A percentile compares a stretch with the other conserved stretches of the same genome.
Conservation (phyloP, 2,888 invertebrate genomes). For the Sarcophaga caerulescens region DNA sequence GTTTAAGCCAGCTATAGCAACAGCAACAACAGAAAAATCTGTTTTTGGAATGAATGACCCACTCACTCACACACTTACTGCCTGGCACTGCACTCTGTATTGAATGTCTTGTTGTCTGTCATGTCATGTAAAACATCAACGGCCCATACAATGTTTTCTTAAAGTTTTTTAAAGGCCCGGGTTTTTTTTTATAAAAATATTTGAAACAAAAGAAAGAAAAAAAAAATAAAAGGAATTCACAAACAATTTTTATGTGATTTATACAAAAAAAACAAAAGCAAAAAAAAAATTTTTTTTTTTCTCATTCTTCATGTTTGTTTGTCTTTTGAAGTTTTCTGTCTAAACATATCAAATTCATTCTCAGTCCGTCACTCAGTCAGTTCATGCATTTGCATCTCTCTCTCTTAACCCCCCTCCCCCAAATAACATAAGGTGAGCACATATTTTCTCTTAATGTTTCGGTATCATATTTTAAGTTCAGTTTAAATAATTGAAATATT, state of each 20-base stretch:
- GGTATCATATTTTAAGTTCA: slow-evolving; percentile 30
- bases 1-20: slow-evolving; percentile 25
- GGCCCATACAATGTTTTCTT: slow-evolving; percentile 30
- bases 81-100: not conserved
- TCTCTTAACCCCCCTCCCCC: not conserved
- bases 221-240: not conserved
- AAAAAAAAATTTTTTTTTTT: slow-evolving; percentile 6
- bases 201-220: not conserved
- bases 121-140: slow-evolving; percentile 60
- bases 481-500: not conserved
- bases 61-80: slow-evolving; percentile 20
- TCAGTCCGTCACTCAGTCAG: slow-evolving; percentile 19
- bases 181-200: not conserved
- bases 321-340: slow-evolving; percentile 59
- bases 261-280: no score
- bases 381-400: no score
- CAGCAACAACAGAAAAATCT: not conserved
- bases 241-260: not conserved
- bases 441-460: not conserved
- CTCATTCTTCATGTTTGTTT: slow-evolving; percentile 23
- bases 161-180: not conserved
- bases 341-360: slow-evolving; percentile 64
- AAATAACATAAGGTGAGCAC: slow-evolving; percentile 20
- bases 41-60: slow-evolving; percentile 44
- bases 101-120: slow-evolving; percentile 39